A percentile compares a stretch with the other conserved stretches of the same genome.
phyloP scores from a whole-genome alignment of 2,888 invertebrate genomes.

The Elmis aenea region DNA sequence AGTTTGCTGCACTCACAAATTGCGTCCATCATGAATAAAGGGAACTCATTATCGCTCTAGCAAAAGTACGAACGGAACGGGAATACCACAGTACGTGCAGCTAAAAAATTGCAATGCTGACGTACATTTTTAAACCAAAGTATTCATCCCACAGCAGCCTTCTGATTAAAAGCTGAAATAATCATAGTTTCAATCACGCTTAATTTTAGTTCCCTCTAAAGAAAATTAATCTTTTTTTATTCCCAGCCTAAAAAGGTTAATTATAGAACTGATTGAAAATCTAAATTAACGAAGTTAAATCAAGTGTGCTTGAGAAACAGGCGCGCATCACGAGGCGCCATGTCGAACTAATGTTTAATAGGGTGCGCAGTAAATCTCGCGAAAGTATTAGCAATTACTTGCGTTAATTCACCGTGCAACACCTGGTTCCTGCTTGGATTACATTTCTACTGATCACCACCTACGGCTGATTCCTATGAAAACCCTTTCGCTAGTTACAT shows the following conservation, averaged over 20 bases:
- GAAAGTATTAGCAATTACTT: conserved; percentile 47
- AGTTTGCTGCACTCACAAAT: conserved; percentile 10
- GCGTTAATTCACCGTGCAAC: conserved; percentile 46
- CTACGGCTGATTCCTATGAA: too few species aligned
- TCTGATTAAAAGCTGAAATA: conserved; percentile 5
- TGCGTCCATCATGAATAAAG: conserved; percentile 7
- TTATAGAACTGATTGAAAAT: conserved; percentile 39
- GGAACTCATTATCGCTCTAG: conserved; percentile 1
- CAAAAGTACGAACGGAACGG: too few species aligned
- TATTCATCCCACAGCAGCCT: too few species aligned
- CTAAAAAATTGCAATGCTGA: too few species aligned
- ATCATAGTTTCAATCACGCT: conserved; percentile 9
- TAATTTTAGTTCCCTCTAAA: conserved; percentile 19
- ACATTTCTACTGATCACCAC: conserved; percentile 32
- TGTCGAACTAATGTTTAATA: conserved; percentile 44
- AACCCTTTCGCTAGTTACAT: too few species aligned
- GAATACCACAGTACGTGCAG: too few species aligned
- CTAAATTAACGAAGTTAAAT: conserved; percentile 40
- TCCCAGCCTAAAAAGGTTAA: too few species aligned
- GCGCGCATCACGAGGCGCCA: conserved; percentile 29
- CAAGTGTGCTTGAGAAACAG: conserved; percentile 31
- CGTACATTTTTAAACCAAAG: too few species aligned
- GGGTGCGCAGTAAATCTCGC: conserved; percentile 42
- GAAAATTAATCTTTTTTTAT: too few species aligned
- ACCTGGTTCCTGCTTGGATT: conserved; percentile 41